Evolutionary conservation across 92 coral and sea anemone species (phyloP).

Genomic region (Palythoa heliodiscus): DNA sequence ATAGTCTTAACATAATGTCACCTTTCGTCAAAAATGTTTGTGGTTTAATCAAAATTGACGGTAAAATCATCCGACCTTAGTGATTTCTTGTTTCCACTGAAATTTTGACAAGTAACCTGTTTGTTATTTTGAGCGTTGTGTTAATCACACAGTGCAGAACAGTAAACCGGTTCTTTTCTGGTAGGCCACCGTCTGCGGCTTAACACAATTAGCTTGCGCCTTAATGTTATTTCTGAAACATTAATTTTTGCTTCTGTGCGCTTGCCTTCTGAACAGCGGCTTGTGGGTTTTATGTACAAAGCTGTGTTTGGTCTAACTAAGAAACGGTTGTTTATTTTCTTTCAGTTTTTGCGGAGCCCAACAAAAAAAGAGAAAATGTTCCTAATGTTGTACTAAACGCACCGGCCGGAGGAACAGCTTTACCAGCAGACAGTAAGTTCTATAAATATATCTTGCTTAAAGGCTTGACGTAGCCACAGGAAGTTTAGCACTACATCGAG

Average conservation of each 20-base stretch:
- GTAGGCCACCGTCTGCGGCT: neutral
- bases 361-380: conserved; percentile 38
- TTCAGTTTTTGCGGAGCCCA: conserved; percentile 48
- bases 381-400: conserved; percentile 45
- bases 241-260: neutral
- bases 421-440: conserved; percentile 60
- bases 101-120: neutral
- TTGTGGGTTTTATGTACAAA: neutral
- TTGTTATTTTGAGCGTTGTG: neutral
- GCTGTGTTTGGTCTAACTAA: neutral
- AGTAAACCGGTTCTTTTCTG: neutral
- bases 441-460: too few relatives aligned
- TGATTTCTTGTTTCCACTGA: too few relatives aligned
- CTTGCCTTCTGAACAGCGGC: neutral
- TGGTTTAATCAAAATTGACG: too few relatives aligned
- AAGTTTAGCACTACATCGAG: too few relatives aligned
- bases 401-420: conserved; percentile 16
- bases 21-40: too few relatives aligned
- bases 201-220: neutral
- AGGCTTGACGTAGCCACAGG: too few relatives aligned
- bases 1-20: too few relatives aligned
- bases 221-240: neutral
- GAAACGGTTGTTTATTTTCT: neutral
- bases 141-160: neutral
- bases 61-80: too few relatives aligned